Evolutionary conservation across 1,140 invertebrate species (phyloP).

Genomic region (Vollenhovia emeryi): DNA sequence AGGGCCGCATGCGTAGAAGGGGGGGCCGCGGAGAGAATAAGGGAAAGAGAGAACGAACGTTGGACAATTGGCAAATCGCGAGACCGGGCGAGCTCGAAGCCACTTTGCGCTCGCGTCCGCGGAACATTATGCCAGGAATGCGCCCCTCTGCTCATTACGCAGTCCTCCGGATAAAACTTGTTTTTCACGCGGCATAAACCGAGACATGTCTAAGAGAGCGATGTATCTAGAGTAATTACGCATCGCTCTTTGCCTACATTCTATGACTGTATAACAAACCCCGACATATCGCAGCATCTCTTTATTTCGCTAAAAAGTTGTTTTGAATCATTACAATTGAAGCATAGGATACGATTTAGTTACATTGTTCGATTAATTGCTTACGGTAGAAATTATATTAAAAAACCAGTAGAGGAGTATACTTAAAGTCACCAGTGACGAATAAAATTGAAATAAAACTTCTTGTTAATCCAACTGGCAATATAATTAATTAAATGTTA

Average conservation of each 20-base stretch:
- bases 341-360: neutral
- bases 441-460: too few relatives aligned
- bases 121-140: conserved; percentile 73
- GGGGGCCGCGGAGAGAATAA: neutral
- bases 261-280: neutral
- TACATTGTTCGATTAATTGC: too few relatives aligned
- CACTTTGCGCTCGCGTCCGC: conserved; percentile 62
- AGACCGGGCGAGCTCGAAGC: conserved; percentile 63
- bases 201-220: neutral
- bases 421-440: too few relatives aligned
- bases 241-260: neutral
- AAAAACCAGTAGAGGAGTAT: too few relatives aligned
- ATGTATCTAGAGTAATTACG: neutral
- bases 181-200: conserved; percentile 10
- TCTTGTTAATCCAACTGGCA: too few relatives aligned
- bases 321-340: neutral
- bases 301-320: neutral
- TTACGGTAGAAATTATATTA: too few relatives aligned
- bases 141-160: conserved; percentile 66
- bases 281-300: neutral
- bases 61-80: conserved; percentile 70
- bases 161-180: conserved; percentile 23
- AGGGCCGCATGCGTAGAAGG: conserved; percentile 60
- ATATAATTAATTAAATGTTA: too few relatives aligned
- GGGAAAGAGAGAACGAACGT: conserved; percentile 26